Conservation (phyloP, 2,113 vertebrate genomes). For the Syngnathoides biaculeatus region DNA sequence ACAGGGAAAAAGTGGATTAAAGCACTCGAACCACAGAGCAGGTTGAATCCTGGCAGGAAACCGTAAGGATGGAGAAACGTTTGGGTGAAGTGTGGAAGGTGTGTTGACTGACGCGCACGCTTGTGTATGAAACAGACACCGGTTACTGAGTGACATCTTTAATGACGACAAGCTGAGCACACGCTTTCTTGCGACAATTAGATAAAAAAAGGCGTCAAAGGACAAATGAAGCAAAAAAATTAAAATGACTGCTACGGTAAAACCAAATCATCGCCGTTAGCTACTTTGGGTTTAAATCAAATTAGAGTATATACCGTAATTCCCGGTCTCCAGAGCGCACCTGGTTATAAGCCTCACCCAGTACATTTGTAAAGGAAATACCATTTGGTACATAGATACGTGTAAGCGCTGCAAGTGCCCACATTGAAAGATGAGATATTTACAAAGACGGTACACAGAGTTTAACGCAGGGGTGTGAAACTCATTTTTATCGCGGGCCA, state of each 20-base stretch:
- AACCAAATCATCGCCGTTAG: too few species aligned
- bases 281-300: too few species aligned
- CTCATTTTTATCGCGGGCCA: too few species aligned
- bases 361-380: too few species aligned
- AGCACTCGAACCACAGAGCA: slow-evolving; percentile 32
- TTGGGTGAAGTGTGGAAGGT: slow-evolving; percentile 1
- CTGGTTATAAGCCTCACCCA: too few species aligned
- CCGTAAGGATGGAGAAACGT: neutral
- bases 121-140: slow-evolving; percentile 29
- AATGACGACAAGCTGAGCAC: slow-evolving; percentile 57
- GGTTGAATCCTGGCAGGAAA: slow-evolving; percentile 24
- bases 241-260: neutral
- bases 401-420: too few species aligned
- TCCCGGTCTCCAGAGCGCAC: too few species aligned
- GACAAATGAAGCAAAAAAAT: neutral
- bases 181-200: slow-evolving; percentile 10
- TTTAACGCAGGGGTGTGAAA: too few species aligned
- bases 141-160: slow-evolving; percentile 43
- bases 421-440: too few species aligned
- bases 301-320: too few species aligned
- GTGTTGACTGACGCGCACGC: slow-evolving; percentile 54
- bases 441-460: too few species aligned
- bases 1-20: slow-evolving; percentile 71
- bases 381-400: too few species aligned
- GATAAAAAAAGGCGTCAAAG: neutral